Evolutionary conservation across 1,140 invertebrate genomes (phyloP).

Genomic region (Octopus bimaculoides): DNA sequence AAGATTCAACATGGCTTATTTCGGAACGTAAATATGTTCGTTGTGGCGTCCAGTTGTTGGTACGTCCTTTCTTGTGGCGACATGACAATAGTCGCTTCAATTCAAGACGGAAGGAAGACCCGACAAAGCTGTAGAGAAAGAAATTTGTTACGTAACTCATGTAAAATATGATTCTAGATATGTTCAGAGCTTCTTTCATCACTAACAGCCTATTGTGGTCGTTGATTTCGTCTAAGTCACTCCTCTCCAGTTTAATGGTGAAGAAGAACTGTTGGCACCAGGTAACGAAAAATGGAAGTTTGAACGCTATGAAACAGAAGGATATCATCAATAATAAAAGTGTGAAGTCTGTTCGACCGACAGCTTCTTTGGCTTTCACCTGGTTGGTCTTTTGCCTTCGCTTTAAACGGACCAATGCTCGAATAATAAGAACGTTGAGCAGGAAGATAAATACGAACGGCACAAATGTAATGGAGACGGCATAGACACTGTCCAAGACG

Average conservation of each 20-base stretch:
- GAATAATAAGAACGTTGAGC: conserved; percentile 42
- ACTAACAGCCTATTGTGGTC: conserved; percentile 7
- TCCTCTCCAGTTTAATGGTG: neutral
- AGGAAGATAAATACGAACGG: conserved; percentile 42
- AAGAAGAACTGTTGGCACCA: conserved; percentile 23
- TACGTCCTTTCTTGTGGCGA: neutral
- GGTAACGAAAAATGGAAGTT: conserved; percentile 30
- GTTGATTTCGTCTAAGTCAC: neutral
- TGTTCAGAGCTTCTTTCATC: conserved; percentile 27
- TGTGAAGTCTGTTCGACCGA: conserved; percentile 37
- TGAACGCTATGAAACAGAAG: conserved; percentile 39
- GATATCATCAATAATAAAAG: conserved; percentile 40
- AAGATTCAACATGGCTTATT: neutral
- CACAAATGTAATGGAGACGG: conserved; percentile 40
- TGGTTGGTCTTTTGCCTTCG: conserved; percentile 15
- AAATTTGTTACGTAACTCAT: conserved; percentile 53
- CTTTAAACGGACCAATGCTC: conserved; percentile 17
- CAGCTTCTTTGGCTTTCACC: conserved; percentile 15
- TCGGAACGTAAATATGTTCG: neutral
- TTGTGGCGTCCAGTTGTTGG: neutral
- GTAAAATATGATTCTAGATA: conserved; percentile 47
- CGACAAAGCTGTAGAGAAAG: conserved; percentile 50
- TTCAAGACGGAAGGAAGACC: conserved; percentile 40
- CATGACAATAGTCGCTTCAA: conserved; percentile 18
- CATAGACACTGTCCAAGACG: conserved; percentile 44